These are phyloP conservation scores for Calliphora vicina DNA, from an alignment of 1,140 invertebrate genomes.

Conservation along the genomic window DNA sequence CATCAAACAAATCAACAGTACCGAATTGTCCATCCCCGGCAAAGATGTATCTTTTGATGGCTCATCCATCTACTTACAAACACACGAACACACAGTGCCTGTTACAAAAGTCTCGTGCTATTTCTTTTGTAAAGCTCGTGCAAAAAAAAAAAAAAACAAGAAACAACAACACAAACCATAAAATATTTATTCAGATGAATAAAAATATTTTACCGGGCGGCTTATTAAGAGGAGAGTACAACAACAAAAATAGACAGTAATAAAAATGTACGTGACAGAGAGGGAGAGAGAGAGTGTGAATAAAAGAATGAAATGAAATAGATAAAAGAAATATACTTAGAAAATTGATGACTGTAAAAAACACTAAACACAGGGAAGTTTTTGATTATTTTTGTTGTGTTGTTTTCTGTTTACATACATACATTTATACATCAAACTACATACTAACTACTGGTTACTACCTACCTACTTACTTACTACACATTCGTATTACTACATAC, in stretches of 20 bases:
- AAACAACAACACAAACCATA: not conserved
- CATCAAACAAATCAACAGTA: too few species aligned
- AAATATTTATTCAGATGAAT: not conserved
- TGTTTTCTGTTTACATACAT: too few species aligned
- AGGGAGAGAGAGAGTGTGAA: not conserved
- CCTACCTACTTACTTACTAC: too few species aligned
- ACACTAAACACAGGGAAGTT: not conserved
- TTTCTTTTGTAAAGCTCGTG: not conserved
- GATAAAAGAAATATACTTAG: not conserved
- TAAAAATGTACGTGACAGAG: not conserved
- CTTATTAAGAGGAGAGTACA: not conserved
- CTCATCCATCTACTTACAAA: too few species aligned
- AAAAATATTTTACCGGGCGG: not conserved
- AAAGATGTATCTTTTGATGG: too few species aligned
- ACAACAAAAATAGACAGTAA: not conserved
- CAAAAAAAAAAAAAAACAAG: not conserved
- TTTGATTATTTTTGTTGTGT: not conserved
- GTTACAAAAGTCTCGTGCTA: slow-evolving; percentile 12
- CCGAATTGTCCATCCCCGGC: too few species aligned
- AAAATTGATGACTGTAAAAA: not conserved
- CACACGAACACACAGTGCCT: not conserved
- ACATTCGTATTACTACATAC: too few species aligned
- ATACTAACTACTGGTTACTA: too few species aligned
- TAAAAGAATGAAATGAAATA: not conserved
- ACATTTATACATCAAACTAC: too few species aligned